A percentile compares a stretch with the other conserved stretches of the same genome.
Conservation (phyloP, 2,113 vertebrate genomes). For the Chloroceryle aenea region DNA sequence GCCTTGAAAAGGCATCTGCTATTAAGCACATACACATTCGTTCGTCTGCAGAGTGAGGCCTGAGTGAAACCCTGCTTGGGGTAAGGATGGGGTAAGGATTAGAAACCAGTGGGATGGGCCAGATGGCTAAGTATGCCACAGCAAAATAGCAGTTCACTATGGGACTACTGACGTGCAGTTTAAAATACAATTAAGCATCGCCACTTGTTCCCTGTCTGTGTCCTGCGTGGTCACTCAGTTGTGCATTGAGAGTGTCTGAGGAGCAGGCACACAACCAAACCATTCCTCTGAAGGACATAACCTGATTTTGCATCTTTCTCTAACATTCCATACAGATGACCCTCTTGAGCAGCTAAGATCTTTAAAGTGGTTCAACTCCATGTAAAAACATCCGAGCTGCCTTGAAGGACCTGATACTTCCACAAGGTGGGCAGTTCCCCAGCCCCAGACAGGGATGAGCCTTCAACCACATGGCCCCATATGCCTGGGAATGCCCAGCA, state of each 20-base stretch:
- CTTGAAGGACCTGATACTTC: background rate
- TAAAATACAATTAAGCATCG: background rate
- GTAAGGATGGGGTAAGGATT: background rate
- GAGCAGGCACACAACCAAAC: background rate
- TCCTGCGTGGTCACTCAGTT: background rate
- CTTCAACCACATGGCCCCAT: accelerated
- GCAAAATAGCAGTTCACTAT: background rate
- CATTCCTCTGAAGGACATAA: background rate
- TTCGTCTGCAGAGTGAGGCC: background rate
- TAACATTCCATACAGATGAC: background rate
- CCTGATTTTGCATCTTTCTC: background rate
- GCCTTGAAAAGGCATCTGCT: background rate
- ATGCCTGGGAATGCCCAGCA: background rate
- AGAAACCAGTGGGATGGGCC: background rate
- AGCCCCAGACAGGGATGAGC: background rate
- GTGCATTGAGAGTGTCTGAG: background rate
- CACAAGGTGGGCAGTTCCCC: background rate
- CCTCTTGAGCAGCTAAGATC: background rate
- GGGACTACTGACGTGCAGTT: background rate
- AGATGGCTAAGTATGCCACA: background rate
- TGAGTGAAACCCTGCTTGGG: background rate
- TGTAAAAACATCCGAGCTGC: background rate
- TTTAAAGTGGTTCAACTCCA: background rate
- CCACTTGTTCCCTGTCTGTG: background rate
- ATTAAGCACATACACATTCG: background rate